Evolutionary conservation across 2,888 invertebrate genomes (phyloP).

Genomic region (Platerodrilus igneus): DNA sequence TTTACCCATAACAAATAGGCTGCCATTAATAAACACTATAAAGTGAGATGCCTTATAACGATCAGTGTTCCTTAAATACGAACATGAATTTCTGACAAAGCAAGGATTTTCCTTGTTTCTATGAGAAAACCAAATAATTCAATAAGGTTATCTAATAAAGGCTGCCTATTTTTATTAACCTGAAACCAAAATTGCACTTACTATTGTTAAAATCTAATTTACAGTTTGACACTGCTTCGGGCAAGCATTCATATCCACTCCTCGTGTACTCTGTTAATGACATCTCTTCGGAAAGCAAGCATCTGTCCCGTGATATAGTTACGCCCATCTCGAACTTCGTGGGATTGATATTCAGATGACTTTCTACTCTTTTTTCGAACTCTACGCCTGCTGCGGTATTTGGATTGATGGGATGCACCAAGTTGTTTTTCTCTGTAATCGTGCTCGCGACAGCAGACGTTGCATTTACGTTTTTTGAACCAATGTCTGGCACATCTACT

Average conservation of each 20-base stretch:
- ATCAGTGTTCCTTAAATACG: too few species aligned
- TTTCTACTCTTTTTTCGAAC: constrained; percentile 35
- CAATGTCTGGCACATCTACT: constrained; percentile 19
- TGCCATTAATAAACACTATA: too few species aligned
- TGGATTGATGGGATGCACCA: constrained; percentile 38
- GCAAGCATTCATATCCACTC: constrained; percentile 55
- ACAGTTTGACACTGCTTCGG: too few species aligned
- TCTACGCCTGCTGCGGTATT: constrained; percentile 45
- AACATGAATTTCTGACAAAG: too few species aligned
- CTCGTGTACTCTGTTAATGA: constrained; percentile 42
- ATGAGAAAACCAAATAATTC: too few species aligned
- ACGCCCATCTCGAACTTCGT: constrained; percentile 15
- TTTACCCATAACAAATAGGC: too few species aligned
- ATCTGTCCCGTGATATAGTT: constrained; percentile 44
- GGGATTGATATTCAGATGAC: constrained; percentile 38
- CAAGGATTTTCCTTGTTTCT: too few species aligned
- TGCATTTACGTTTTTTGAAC: constrained; percentile 70
- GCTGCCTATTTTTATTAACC: too few species aligned
- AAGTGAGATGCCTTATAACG: too few species aligned
- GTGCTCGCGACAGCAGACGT: constrained; percentile 63
- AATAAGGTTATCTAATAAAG: too few species aligned
- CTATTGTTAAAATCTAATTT: too few species aligned
- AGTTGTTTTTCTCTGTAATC: constrained; percentile 39
- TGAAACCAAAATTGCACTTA: too few species aligned
- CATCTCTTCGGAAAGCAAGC: constrained; percentile 42